A percentile compares a stretch with the other conserved stretches of the same genome.
phyloP scores from a whole-genome alignment of 2,113 vertebrate genomes.

The Rallus limicola region DNA sequence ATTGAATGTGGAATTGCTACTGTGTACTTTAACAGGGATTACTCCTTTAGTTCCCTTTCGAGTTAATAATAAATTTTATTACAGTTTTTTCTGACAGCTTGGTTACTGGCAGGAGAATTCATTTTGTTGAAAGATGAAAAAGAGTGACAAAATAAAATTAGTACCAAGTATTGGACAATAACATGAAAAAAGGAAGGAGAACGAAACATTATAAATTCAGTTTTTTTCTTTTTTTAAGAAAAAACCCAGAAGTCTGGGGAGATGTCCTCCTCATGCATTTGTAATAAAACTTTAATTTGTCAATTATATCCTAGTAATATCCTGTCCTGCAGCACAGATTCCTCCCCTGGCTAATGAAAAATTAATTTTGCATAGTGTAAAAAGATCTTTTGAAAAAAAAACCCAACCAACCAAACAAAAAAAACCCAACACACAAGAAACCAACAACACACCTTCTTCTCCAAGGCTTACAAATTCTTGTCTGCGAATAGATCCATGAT shows the following conservation, averaged over 20 bases:
- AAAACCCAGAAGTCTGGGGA: neutral
- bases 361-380: neutral
- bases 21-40: neutral
- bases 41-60: neutral
- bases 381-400: neutral
- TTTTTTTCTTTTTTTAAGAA: neutral
- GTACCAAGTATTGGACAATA: neutral
- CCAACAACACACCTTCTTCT: neutral
- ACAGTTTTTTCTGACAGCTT: neutral
- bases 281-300: slow-evolving; percentile 13
- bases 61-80: neutral
- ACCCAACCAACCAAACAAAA: too few species aligned
- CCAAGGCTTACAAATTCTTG: neutral
- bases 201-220: neutral
- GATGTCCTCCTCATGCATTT: neutral
- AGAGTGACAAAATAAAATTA: neutral
- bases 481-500: neutral
- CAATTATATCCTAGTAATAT: neutral
- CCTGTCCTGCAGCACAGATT: neutral
- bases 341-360: neutral
- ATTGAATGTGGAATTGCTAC: neutral
- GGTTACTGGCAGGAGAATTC: neutral
- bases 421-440: neutral
- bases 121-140: slow-evolving; percentile 1
- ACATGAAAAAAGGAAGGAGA: neutral